These are phyloP conservation scores for Magallana ariakensis DNA, from an alignment of 1,140 invertebrate genomes.

Conservation along the genomic window DNA sequence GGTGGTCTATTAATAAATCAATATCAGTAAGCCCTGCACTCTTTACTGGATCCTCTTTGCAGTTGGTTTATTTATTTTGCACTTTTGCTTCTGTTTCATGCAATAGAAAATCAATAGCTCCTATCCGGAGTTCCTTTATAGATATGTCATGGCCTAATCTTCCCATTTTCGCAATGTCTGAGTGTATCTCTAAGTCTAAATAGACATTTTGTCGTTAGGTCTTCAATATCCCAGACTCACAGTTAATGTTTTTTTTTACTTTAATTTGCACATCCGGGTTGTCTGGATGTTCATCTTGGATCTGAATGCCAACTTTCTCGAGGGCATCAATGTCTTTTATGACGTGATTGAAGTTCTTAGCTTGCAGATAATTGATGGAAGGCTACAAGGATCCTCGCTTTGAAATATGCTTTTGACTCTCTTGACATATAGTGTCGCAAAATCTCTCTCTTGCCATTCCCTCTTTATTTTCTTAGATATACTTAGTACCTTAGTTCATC, in stretches of 20 bases:
- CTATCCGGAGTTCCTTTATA: neutral
- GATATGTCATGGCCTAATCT: neutral
- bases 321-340: neutral
- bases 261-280: neutral
- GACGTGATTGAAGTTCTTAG: neutral
- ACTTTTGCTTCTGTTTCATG: slow-evolving; percentile 12
- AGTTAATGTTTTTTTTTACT: neutral
- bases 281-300: neutral
- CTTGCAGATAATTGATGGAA: neutral
- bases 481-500: no score
- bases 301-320: neutral
- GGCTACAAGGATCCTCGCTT: no score
- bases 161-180: slow-evolving; percentile 1
- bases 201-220: neutral
- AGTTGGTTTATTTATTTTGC: slow-evolving; percentile 32
- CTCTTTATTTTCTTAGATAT: no score
- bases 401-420: no score
- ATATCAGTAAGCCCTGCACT: neutral
- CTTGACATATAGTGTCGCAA: no score
- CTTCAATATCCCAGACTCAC: neutral
- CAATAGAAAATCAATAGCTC: slow-evolving; percentile 24
- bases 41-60: neutral
- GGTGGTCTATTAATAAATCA: neutral
- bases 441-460: no score
- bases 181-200: neutral